Evolutionary conservation across 2,797 vertebrate genomes (phyloP), one percentile per base, ranked within the genome.

Genomic region (Vespertilio murinus): DNA sequence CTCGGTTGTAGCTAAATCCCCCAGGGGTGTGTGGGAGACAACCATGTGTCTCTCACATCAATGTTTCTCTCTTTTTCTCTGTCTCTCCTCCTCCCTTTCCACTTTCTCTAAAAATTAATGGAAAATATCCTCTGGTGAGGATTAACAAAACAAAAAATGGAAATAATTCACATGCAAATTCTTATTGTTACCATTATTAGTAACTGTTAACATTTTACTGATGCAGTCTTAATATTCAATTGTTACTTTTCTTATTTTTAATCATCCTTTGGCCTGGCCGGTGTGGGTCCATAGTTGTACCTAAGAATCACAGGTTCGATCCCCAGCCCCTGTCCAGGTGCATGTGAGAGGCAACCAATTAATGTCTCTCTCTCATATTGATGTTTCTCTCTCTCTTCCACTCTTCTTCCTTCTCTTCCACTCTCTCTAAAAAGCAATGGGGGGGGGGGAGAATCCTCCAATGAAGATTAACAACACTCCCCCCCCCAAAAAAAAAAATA

Each of bases 151-250:
- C 40, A 40, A 40, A 40, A 40, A 40, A 8, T 40, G 25, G 25
- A 93, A 90, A 85, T 71, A 94, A 52, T 81, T 45, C 71, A 81
- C 16, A 59, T 67, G 52, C 35, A 90, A 81, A 73, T 54, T 89
- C 25, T 93, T 61, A 59, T 49, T 94, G 52, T 89, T 23, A 67
- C 7, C 10, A 71, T 45, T 74, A 87, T 54, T 78, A 79, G 20
- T 71, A 65, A 75, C 22, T 75, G 16, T 77, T 75, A 92, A n/a
- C 16, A 88, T 59, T 70, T 90, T 79, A 42, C 38, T 70, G 10
- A 89, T 49, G 20, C 1, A 54, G 30, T 61, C 77, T 70, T 71
- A 70, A 56, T 30, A 86, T 3, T 80, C 49, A 85, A 74, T 6
- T 91, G 22, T 84, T 42, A 67, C 20, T 33, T 42, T 42, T 42